Conservation (phyloP, 2,113 vertebrate genomes). For the Hemiprocne comata region DNA sequence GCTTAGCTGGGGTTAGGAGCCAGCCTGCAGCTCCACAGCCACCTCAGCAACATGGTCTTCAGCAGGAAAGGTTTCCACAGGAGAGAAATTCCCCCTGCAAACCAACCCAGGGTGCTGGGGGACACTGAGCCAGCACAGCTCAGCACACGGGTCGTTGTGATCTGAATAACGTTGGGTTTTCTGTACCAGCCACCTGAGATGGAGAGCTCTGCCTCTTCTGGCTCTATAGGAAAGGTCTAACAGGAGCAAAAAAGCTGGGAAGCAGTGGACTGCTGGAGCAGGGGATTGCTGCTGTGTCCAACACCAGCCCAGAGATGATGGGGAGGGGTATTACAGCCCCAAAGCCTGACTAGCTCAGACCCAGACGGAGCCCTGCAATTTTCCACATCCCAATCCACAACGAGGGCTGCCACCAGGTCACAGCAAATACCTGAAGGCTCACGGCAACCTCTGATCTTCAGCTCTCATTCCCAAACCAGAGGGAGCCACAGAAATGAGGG, state of each 20-base stretch:
- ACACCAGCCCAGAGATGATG: neutral
- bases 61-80: neutral
- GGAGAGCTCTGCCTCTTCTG: neutral
- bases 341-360: neutral
- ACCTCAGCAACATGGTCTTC: neutral
- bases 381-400: constrained; percentile 14
- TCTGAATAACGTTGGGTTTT: rapidly evolving
- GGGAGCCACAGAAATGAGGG: neutral
- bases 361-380: neutral
- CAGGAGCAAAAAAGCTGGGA: neutral
- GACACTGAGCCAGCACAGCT: neutral
- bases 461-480: neutral
- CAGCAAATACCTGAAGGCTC: neutral
- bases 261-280: neutral
- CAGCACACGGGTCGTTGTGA: neutral
- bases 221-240: neutral
- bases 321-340: neutral
- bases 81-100: neutral
- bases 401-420: rapidly evolving
- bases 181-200: neutral
- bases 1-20: neutral
- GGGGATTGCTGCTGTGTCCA: neutral
- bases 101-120: neutral
- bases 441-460: neutral
- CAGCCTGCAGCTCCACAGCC: neutral